These are phyloP conservation scores for Sphaerophoria rueppellii DNA, from an alignment of 2,888 invertebrate species.

Conservation along the genomic window DNA sequence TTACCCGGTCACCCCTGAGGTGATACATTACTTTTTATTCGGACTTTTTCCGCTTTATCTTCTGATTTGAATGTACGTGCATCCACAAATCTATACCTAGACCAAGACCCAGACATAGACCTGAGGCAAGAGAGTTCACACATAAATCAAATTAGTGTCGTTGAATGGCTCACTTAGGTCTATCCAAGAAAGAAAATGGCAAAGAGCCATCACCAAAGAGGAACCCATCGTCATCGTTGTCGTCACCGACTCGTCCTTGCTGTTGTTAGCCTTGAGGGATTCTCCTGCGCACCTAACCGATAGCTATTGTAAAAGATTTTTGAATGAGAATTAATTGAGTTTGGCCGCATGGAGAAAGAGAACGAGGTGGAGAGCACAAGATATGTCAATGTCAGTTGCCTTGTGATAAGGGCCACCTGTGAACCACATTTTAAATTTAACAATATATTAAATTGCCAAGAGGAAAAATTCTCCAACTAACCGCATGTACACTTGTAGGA, in stretches of 20 bases:
- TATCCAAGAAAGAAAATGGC: conserved; percentile 39
- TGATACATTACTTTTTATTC: conserved; percentile 62
- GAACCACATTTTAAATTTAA: background rate
- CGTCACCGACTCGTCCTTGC: background rate
- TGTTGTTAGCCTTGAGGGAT: conserved; percentile 34
- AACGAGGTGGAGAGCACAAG: conserved; percentile 1
- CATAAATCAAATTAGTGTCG: conserved; percentile 73
- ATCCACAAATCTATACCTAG: background rate
- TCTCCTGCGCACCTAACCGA: conserved; percentile 65
- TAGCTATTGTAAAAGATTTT: conserved; percentile 70
- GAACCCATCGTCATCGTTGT: conserved; percentile 5
- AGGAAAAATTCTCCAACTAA: conserved; percentile 64
- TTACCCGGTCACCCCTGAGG: conserved; percentile 9
- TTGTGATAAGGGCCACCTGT: conserved; percentile 46
- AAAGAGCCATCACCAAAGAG: background rate
- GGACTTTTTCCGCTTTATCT: conserved; percentile 63
- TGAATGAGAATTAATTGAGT: conserved; percentile 73
- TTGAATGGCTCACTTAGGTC: conserved; percentile 68
- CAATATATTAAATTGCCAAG: conserved; percentile 12
- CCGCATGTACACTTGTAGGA: conserved; percentile 34
- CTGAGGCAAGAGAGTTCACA: conserved; percentile 69
- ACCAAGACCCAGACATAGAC: background rate
- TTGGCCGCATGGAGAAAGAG: conserved; percentile 67
- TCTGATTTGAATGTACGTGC: conserved; percentile 67
- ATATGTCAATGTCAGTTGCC: background rate